Conservation (phyloP, 2,888 invertebrate species). For the Linnaemya tessellans region DNA sequence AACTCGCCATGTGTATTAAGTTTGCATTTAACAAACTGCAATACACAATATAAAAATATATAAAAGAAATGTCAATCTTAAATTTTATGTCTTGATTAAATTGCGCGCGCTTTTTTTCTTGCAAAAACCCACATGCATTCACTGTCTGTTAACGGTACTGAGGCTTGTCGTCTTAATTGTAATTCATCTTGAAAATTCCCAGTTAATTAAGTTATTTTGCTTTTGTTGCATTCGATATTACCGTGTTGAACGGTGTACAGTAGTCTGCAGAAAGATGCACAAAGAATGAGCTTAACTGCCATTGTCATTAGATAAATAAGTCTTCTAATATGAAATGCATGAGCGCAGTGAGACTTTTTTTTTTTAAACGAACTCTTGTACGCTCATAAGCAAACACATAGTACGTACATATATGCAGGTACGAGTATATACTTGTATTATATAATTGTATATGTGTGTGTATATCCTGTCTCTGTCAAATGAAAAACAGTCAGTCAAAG, state of each 20-base stretch:
- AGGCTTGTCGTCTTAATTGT: constrained; percentile 20
- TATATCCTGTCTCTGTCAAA: constrained; percentile 60
- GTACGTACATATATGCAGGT: neutral
- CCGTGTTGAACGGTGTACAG: neutral
- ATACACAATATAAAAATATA: no score
- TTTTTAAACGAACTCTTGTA: neutral
- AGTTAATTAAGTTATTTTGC: constrained; percentile 38
- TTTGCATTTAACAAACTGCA: no score
- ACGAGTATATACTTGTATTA: no score
- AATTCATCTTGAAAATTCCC: constrained; percentile 16
- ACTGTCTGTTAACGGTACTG: neutral
- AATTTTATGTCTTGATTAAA: no score
- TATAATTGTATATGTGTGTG: constrained; percentile 42
- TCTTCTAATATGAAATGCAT: constrained; percentile 39
- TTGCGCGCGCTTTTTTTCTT: no score
- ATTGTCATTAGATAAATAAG: constrained; percentile 63
- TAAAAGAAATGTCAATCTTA: no score
- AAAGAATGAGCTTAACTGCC: constrained; percentile 40
- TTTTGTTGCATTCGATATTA: neutral
- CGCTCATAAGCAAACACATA: neutral
- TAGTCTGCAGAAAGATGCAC: neutral
- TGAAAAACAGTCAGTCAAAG: constrained; percentile 67
- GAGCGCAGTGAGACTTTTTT: constrained; percentile 19
- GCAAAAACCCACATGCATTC: neutral
- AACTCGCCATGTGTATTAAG: no score